Base-by-base conservation (phyloP, 2,113 vertebrate species). In the Ceuthmochares aereus region DNA sequence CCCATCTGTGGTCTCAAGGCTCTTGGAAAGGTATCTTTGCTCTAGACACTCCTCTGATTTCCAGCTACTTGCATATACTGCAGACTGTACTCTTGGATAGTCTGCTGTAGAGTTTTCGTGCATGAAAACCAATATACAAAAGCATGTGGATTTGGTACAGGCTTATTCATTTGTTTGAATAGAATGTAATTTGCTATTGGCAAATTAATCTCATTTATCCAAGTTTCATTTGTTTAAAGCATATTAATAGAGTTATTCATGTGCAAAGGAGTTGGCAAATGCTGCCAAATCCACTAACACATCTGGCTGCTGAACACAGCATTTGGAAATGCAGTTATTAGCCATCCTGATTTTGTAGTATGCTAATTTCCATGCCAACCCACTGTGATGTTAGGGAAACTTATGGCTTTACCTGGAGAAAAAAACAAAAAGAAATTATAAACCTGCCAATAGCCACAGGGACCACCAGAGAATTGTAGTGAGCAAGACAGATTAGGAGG, bases 191-290 rank as follows among this genome's bases (percentile, higher is more conserved):
- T 96, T 96, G 37, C 92, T 96, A 92, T 91, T 92, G 68, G 72
- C 87, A 93, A 95, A 91, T 96, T 93, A 93, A 80, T 91, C 75
- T 95, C 32, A 70, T 92, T 85, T 94, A 90, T 94, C 83, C 79
- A 60, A 49, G 43, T 93, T 91, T 90, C 54, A 62, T 92, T 92
- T 90, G 68, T 89, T 96, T 92, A 95, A 94, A 91, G n/a, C 43
- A 60, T 56, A 47, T 51, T 47, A 86, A 59, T 67, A 32, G 75
- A 77, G 51, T 90, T 94, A 93, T 86, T 96, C 64, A 68, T 92
- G 79, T 94, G 87, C 82, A 90, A 94, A 95, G 68, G 72, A 85
- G 64, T 23, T 93, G 78, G 63, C 36, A 93, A 91, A 87, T 74
- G 51, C 79, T 94, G 75, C 92, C 87, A 95, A 94, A 93, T 93